phyloP scores from a whole-genome alignment of 2,888 invertebrate species.

The Cryptocheilus praepositus region DNA sequence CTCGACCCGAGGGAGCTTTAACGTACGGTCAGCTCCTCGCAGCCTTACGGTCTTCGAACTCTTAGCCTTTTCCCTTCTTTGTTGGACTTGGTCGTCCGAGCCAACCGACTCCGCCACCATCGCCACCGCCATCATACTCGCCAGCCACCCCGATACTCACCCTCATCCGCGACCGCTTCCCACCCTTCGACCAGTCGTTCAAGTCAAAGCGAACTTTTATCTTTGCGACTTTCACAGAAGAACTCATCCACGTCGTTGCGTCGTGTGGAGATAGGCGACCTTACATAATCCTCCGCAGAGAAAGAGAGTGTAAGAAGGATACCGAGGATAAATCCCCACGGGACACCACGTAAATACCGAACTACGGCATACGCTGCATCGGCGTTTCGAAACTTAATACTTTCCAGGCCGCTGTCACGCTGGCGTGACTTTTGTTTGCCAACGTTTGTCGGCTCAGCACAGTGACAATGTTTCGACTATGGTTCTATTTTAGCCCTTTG shows the following conservation, averaged over 20 bases:
- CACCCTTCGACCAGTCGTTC: conserved; percentile 45
- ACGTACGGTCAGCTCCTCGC: conserved; percentile 69
- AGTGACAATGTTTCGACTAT: too few species aligned
- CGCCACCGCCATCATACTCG: conserved; percentile 4
- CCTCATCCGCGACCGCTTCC: conserved; percentile 20
- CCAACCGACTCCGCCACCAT: background rate
- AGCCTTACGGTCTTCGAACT: conserved; percentile 21
- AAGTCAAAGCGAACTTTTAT: conserved; percentile 56
- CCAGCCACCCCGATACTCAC: conserved; percentile 3
- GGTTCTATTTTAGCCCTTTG: too few species aligned
- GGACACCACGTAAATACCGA: conserved; percentile 8
- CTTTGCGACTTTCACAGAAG: conserved; percentile 47
- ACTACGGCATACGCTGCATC: background rate
- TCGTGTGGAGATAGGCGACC: background rate
- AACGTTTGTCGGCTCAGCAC: too few species aligned
- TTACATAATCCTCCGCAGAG: background rate
- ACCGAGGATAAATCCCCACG: conserved; percentile 34
- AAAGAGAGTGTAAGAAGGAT: conserved; percentile 14
- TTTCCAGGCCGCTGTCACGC: too few species aligned
- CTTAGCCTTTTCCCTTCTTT: conserved; percentile 26
- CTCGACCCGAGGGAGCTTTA: conserved; percentile 67
- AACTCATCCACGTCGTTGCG: conserved; percentile 27
- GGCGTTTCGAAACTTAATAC: background rate
- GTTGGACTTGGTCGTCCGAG: too few species aligned
- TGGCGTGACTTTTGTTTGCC: too few species aligned